phyloP scores from a whole-genome alignment of 2,797 vertebrate genomes.

The Aratinga solstitialis region DNA sequence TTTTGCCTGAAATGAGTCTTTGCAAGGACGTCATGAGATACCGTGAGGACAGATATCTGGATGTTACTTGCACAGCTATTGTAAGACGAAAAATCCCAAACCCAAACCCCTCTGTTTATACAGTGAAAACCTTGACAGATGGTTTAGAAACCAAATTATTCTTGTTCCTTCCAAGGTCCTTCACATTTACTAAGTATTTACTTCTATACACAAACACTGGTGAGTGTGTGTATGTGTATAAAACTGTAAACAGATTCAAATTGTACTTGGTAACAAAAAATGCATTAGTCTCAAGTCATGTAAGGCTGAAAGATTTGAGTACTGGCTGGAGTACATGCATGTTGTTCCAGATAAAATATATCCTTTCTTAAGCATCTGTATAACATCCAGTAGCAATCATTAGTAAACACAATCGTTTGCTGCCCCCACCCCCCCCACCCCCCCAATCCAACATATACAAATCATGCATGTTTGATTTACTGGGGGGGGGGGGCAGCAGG shows the following conservation, averaged over 20 bases:
- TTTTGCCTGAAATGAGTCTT: neutral
- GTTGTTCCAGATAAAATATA: neutral
- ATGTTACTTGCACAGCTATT: neutral
- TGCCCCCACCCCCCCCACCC: neutral
- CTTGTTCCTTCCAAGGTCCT: neutral
- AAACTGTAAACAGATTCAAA: neutral
- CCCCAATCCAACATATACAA: neutral
- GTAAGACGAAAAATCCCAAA: rapidly evolving
- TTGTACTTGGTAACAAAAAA: neutral
- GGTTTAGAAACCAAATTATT: neutral
- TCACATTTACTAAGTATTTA: neutral
- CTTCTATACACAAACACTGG: neutral
- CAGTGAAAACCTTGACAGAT: neutral
- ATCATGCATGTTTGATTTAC: neutral
- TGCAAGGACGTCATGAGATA: neutral
- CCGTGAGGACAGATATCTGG: rapidly evolving
- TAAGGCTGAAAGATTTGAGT: neutral
- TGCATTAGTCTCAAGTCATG: neutral
- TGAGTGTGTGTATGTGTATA: neutral
- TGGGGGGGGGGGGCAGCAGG: rapidly evolving
- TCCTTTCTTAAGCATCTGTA: neutral
- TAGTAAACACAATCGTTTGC: neutral
- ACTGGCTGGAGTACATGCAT: neutral
- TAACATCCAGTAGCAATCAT: neutral
- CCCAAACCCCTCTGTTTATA: neutral